phyloP scores from a whole-genome alignment of 2,888 invertebrate species.

The Dione vanillae region DNA sequence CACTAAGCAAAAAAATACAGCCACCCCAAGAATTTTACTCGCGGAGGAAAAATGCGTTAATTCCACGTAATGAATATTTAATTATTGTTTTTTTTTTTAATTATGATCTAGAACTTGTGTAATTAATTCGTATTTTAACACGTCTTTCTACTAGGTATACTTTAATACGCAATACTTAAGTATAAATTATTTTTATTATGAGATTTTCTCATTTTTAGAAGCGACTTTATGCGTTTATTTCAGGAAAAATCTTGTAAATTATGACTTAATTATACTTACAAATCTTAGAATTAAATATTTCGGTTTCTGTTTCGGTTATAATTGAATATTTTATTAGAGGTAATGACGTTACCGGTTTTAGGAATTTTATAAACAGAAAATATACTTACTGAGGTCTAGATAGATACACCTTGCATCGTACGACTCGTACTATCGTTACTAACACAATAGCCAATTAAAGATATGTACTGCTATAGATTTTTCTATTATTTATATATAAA shows the following conservation, averaged over 20 bases:
- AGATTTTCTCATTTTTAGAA: neutral
- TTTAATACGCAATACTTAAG: constrained; percentile 45
- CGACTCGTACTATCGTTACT: no score
- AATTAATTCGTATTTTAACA: constrained; percentile 74
- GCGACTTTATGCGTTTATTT: constrained; percentile 5
- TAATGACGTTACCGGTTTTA: constrained; percentile 1
- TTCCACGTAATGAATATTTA: constrained; percentile 77
- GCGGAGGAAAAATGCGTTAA: constrained; percentile 65
- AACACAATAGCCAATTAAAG: no score
- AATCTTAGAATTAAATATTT: no score
- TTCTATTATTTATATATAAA: no score
- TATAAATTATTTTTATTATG: constrained; percentile 17
- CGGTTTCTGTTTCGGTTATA: constrained; percentile 3
- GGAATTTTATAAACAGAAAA: constrained; percentile 11
- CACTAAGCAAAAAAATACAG: constrained; percentile 52
- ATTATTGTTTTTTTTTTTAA: constrained; percentile 71
- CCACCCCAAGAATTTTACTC: constrained; percentile 55
- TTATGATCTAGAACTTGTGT: constrained; percentile 66
- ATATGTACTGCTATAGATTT: no score
- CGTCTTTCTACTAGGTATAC: constrained; percentile 58
- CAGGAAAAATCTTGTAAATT: no score
- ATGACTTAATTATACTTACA: no score
- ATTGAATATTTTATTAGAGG: constrained; percentile 18
- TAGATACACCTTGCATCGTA: neutral
- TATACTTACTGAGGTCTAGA: no score